Conservation (phyloP, 2,888 invertebrate genomes). For the Slavum lentiscoides region DNA sequence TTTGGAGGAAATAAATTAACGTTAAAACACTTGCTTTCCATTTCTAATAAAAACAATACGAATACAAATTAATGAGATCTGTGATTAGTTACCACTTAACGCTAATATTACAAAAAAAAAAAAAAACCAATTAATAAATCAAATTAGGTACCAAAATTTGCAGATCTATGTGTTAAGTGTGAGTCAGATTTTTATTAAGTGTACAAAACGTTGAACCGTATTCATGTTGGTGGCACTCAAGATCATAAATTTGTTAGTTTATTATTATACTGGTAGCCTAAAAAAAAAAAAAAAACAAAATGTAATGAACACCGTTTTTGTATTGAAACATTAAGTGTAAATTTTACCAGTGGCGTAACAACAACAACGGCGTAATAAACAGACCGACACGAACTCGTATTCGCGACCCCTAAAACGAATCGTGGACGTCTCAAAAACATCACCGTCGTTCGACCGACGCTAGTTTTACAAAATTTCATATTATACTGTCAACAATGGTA, state of each 20-base stretch:
- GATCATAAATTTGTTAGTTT: slow-evolving; percentile 26
- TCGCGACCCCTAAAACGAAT: neutral
- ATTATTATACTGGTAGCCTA: slow-evolving; percentile 33
- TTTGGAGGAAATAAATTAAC: slow-evolving; percentile 49
- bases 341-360: slow-evolving; percentile 5
- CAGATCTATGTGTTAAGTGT: slow-evolving; percentile 51
- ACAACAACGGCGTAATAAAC: slow-evolving; percentile 2
- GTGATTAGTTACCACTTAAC: slow-evolving; percentile 51
- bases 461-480: neutral
- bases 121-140: slow-evolving; percentile 39
- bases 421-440: neutral
- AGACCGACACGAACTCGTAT: neutral
- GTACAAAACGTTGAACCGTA: slow-evolving; percentile 39
- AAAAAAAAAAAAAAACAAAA: slow-evolving; percentile 14
- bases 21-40: slow-evolving; percentile 37
- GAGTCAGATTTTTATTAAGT: slow-evolving; percentile 35
- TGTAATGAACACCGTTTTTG: neutral
- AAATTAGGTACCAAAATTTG: slow-evolving; percentile 44
- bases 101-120: slow-evolving; percentile 49
- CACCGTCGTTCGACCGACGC: too few relatives aligned
- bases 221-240: slow-evolving; percentile 47
- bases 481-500: slow-evolving; percentile 1
- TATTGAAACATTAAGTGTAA: neutral
- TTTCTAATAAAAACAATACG: slow-evolving; percentile 43
- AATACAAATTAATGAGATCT: slow-evolving; percentile 52